Conservation (phyloP, 1,140 invertebrate species). For the Aphelinus atriplicis region DNA sequence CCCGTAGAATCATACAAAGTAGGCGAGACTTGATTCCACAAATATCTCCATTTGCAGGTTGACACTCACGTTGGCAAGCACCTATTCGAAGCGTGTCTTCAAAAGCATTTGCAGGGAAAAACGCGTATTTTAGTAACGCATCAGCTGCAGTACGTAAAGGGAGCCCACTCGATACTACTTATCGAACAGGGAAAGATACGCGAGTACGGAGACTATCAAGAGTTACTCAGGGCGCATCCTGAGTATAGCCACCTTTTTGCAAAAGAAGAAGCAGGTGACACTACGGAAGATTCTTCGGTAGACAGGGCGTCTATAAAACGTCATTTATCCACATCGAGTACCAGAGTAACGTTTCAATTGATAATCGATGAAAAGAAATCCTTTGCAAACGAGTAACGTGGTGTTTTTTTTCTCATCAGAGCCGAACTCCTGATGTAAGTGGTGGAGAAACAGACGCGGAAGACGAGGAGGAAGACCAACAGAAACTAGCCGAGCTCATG, state of each 20-base stretch:
- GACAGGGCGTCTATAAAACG: constrained; percentile 49
- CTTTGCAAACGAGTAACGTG: too few relatives aligned
- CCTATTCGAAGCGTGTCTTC: constrained; percentile 76
- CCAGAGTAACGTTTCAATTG: constrained; percentile 48
- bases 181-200: constrained; percentile 74
- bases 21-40: too few relatives aligned
- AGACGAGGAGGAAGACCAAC: constrained; percentile 68
- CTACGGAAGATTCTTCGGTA: constrained; percentile 54
- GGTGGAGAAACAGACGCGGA: constrained; percentile 62
- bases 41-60: constrained; percentile 54
- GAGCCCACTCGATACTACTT: constrained; percentile 82
- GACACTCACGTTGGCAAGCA: constrained; percentile 80
- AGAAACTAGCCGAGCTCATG: constrained; percentile 63
- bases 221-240: constrained; percentile 64
- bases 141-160: constrained; percentile 85
- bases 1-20: too few relatives aligned
- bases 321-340: constrained; percentile 59
- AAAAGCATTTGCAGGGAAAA: constrained; percentile 61
- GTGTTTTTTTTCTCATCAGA: constrained; percentile 43
- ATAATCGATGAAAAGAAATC: not conserved
- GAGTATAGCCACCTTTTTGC: constrained; percentile 56
- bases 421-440: constrained; percentile 54
- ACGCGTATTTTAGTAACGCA: constrained; percentile 86
- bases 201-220: constrained; percentile 66
- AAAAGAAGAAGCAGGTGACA: constrained; percentile 53